A percentile compares a stretch with the other conserved stretches of the same genome.
phyloP scores from a whole-genome alignment of 2,797 vertebrate species.

The Oceanodroma leucorhoa region DNA sequence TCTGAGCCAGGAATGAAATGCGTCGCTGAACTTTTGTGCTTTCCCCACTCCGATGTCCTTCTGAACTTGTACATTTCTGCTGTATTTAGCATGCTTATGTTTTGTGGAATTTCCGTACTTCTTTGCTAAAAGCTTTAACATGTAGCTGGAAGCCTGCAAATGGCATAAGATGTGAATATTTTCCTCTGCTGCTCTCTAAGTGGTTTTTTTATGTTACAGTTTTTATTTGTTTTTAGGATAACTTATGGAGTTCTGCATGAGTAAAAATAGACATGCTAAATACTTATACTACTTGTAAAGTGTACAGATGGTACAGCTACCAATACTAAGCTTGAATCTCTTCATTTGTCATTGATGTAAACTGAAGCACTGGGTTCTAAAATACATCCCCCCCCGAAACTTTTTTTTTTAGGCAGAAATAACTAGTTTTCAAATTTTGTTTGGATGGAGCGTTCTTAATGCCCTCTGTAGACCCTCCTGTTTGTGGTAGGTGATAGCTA shows the following conservation, averaged over 20 bases:
- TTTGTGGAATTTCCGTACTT: not conserved
- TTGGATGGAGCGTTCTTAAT: not conserved
- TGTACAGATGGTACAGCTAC: not conserved
- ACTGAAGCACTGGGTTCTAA: not conserved
- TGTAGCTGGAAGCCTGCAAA: not conserved
- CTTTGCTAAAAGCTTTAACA: not conserved
- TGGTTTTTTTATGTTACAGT: fast-evolving
- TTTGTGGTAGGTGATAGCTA: not conserved
- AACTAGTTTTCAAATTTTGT: not conserved
- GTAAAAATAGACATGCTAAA: not conserved
- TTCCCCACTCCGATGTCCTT: not conserved
- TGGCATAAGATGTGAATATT: not conserved
- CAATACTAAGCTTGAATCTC: not conserved
- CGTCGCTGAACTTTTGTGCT: constrained; percentile 1
- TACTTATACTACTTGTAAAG: not conserved
- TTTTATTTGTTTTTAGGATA: not conserved
- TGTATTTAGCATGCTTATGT: not conserved
- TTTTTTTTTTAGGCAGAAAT: not conserved
- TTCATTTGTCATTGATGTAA: not conserved
- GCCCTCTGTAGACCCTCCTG: not conserved
- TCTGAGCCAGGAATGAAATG: not conserved
- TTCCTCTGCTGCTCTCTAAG: not conserved
- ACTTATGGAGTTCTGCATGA: fast-evolving
- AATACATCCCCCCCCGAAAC: not conserved
- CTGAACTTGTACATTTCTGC: not conserved